Evolutionary conservation across 1,140 invertebrate genomes (phyloP), one percentile per base, ranked within the genome.

Genomic region (Elymnias hypermnestra): DNA sequence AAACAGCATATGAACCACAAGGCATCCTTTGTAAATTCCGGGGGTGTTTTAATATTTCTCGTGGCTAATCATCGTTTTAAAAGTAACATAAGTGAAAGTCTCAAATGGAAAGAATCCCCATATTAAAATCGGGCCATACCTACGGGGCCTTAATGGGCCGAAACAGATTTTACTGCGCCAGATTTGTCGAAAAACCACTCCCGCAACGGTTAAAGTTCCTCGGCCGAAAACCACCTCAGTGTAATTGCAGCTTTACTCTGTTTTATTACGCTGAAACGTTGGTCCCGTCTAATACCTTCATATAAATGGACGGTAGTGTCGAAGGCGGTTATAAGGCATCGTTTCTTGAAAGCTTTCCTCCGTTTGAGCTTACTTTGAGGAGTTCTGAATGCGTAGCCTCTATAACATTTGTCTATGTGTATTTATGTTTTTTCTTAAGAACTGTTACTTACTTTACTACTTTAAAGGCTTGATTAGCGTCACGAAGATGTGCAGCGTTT

Each of bases 211-310:
- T 46, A 46, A 51, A 38, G 46, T 46, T 46, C 41, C 47, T 44
- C 14, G 42, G 48, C 48, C 19, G 41, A 15, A 28, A 61, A 57
- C 40, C 49, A 39, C 42, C 53, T 52, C 43, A 43, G 33, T 56
- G 57, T 54, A 57, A 54, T 63, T 57, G 64, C 57, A 45, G 57
- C 55, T 60, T 71, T 61, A 57, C 52, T 53, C 49, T 55, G 61
- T 71, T 64, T 71, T 72, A 72, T 73, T 68, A 67, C 59, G 29
- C 43, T 39, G 29, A 43, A 29, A 29, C 10, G 12, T 13, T 29
- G 26, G 26, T 7, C 58, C 50, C 62, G 37, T 63, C 59, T 79
- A 74, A 74, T 78, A 63, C 72, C 59, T 63, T 62, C 74, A 60
- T 69, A 78, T 65, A 74, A 73, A 73, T 64, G 63, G 56, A 19